These are phyloP conservation scores for Phataginus tetradactyla DNA, from an alignment of 2,797 vertebrate species.

Conservation along the genomic window DNA sequence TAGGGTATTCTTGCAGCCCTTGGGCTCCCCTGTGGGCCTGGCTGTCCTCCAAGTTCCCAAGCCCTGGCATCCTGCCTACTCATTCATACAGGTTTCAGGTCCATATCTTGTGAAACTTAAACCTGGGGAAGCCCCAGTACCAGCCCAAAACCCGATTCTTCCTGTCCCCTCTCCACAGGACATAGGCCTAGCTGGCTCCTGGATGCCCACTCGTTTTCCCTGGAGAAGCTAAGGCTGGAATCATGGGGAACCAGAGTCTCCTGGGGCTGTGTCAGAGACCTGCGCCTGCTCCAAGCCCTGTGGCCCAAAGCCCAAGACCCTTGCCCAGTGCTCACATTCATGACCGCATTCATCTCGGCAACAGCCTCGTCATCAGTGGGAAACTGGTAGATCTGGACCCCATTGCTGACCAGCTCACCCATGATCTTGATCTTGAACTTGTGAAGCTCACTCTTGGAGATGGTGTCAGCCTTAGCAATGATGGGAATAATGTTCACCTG, in stretches of 20 bases:
- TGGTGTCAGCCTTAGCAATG: slow-evolving; percentile 98
- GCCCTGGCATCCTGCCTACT: not conserved
- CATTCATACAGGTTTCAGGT: not conserved
- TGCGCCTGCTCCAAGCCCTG: not conserved
- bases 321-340: slow-evolving; percentile 93
- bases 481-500: slow-evolving; percentile 99
- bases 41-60: not conserved
- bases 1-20: not conserved
- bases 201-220: not conserved
- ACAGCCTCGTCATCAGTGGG: slow-evolving; percentile 97
- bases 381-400: slow-evolving; percentile 99
- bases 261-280: not conserved
- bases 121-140: not conserved
- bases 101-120: not conserved
- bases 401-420: slow-evolving; percentile 99
- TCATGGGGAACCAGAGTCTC: not conserved
- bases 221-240: not conserved
- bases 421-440: slow-evolving; percentile 99
- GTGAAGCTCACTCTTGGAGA: slow-evolving; percentile 98
- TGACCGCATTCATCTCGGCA: slow-evolving; percentile 97
- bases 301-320: not conserved
- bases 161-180: not conserved
- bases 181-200: not conserved
- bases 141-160: not conserved
- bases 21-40: not conserved